Percentiles rank a stretch among this genome's conserved stretches.
phyloP scores from a whole-genome alignment of 2,888 invertebrate genomes.

The Cheilosia pagana region DNA sequence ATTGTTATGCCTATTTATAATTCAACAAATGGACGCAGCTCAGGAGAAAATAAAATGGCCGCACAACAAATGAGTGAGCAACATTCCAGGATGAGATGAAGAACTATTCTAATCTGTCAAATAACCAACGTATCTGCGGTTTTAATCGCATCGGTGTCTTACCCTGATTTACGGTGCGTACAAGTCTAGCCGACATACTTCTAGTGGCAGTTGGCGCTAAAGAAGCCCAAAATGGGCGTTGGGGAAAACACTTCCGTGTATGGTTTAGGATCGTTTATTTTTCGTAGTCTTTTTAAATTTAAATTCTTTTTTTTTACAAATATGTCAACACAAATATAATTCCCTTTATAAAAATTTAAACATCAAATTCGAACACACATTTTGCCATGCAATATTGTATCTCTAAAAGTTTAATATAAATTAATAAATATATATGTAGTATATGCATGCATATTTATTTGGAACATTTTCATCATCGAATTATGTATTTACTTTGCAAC shows the following conservation, averaged over 20 bases:
- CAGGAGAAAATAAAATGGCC: conserved; percentile 51
- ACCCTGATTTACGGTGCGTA: no score
- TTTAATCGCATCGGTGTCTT: no score
- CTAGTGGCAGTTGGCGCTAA: no score
- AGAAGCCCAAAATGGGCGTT: no score
- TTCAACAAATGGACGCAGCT: conserved; percentile 71
- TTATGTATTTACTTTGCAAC: conserved; percentile 21
- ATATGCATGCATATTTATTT: conserved; percentile 50
- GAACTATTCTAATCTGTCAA: no score
- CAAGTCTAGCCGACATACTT: no score
- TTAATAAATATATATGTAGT: conserved; percentile 48
- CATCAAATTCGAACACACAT: conserved; percentile 68
- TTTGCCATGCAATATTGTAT: conserved; percentile 71
- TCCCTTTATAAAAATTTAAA: conserved; percentile 67
- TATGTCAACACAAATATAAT: conserved; percentile 69
- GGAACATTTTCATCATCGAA: conserved; percentile 65
- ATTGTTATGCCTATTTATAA: conserved; percentile 58
- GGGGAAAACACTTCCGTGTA: background rate
- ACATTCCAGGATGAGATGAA: no score
- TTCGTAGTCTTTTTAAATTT: conserved; percentile 62
- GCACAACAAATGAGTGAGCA: background rate
- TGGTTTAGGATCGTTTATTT: conserved; percentile 58
- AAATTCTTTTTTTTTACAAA: conserved; percentile 56
- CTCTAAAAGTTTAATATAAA: conserved; percentile 59
- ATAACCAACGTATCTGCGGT: no score